These are phyloP conservation scores for Takifugu bimaculatus DNA, from an alignment of 2,113 vertebrate species.

Conservation along the genomic window DNA sequence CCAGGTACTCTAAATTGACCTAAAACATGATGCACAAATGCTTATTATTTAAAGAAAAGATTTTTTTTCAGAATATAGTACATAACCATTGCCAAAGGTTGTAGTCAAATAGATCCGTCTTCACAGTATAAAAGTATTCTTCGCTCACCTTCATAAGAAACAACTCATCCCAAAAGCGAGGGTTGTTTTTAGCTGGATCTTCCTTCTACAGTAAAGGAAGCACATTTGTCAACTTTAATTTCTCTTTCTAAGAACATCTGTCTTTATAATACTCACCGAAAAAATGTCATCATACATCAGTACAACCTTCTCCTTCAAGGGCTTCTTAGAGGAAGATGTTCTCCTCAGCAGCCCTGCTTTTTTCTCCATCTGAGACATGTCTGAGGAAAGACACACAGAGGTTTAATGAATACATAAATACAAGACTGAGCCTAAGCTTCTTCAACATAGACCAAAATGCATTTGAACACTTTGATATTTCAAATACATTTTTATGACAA, in stretches of 20 bases:
- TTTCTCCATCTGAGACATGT: slow-evolving; percentile 96
- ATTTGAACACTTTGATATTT: not conserved
- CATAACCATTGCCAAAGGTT: too few relatives aligned
- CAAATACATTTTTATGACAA: not conserved
- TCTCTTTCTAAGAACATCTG: not conserved
- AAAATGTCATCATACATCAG: slow-evolving; percentile 99
- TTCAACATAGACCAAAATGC: not conserved
- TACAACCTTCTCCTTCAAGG: slow-evolving; percentile 96
- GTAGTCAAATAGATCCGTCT: not conserved
- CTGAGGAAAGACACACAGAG: slow-evolving; percentile 50
- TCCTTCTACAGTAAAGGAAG: slow-evolving; percentile 79
- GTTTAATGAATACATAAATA: not conserved
- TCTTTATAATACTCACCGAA: slow-evolving; percentile 68
- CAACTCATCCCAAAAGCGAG: slow-evolving; percentile 97
- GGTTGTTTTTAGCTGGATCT: slow-evolving; percentile 90
- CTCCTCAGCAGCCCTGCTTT: slow-evolving; percentile 91
- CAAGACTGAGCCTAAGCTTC: not conserved
- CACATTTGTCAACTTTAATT: slow-evolving; percentile 11
- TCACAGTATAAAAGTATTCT: not conserved
- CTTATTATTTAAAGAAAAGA: not conserved
- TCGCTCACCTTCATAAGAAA: slow-evolving; percentile 95
- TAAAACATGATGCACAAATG: slow-evolving; percentile 33
- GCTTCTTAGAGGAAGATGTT: slow-evolving; percentile 92
- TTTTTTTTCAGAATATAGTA: not conserved
- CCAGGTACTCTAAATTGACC: slow-evolving; percentile 96